Evolutionary conservation across 2,797 vertebrate genomes (phyloP), one percentile per base, ranked within the genome.

Genomic region (Centropyge bicolor): DNA sequence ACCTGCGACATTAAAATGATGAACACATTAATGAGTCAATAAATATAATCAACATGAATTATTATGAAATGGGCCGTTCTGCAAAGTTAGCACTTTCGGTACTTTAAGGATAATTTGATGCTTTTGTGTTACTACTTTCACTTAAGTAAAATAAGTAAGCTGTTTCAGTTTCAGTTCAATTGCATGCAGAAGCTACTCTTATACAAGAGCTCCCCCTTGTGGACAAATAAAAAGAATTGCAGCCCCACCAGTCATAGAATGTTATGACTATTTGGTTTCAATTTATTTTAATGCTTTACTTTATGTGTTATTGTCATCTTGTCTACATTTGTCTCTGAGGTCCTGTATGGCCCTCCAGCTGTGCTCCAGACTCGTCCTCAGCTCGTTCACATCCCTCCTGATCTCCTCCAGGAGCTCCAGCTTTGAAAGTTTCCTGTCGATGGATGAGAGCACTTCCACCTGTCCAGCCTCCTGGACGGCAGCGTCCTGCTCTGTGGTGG

Each of bases 371-470:
- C 77, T 88, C 55, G 48, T 64, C 54, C 81, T 93, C 61, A 95
- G 74, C 73, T 92, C 80, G 0, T 27, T 27, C 79, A 95, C 19
- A 67, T 95, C 93, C 27, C 45, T 78, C 78, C 83, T 84, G 57
- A 95, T 90, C 27, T 90, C 93, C 64, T 94, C 94, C 1, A 94
- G 87, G 20, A 94, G 77, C 54, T 93, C 86, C 77, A 95, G 89
- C 80, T 94, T 95, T 38, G 92, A 91, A 2, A 95, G 92, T 55
- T 92, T 94, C 67, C 66, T 91, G 73, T 93, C 81, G 20, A 94
- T 95, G 38, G 89, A 92, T 5, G 79, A 66, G 16, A 94, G 89
- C 24, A 87, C 71, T 0, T 87, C 76, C 35, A 81, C 77, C 13
- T 65, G 82, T n/a, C 35, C 70, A 0, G 3, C 36, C 27, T 84